These are phyloP conservation scores for Cynopterus brachyotis DNA, from an alignment of 2,113 vertebrate species.

Conservation along the genomic window DNA sequence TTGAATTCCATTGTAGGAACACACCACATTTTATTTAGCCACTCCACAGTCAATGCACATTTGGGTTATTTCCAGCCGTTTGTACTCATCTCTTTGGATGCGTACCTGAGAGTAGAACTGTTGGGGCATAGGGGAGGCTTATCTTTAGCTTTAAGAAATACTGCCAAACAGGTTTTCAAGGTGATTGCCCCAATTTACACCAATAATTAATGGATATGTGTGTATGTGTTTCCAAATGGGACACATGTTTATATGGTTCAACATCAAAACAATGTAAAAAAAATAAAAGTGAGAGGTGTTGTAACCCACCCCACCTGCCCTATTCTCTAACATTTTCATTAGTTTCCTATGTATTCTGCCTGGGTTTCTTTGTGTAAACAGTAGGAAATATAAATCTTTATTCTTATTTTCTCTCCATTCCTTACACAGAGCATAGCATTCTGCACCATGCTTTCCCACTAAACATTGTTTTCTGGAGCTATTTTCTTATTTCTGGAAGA, in stretches of 20 bases:
- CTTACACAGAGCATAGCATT: background rate
- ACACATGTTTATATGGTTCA: background rate
- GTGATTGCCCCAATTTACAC: background rate
- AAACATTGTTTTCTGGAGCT: background rate
- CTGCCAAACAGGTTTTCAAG: background rate
- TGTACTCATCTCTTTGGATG: background rate
- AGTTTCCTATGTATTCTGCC: background rate
- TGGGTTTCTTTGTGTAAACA: background rate
- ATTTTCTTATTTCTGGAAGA: background rate
- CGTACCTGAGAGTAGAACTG: background rate
- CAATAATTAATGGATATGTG: background rate
- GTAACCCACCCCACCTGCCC: background rate
- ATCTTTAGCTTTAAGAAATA: background rate
- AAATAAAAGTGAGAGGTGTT: background rate
- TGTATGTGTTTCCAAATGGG: background rate
- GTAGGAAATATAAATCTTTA: background rate
- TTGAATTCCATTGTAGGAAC: background rate
- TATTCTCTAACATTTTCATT: background rate
- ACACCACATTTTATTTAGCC: background rate
- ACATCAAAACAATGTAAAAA: background rate
- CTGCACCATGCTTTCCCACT: background rate
- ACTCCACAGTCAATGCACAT: background rate
- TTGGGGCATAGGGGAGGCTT: background rate
- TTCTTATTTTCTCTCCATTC: background rate
- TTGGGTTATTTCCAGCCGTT: background rate